Evolutionary conservation across 92 coral and sea anemone species (phyloP).

Genomic region (Umimayanthus chanpuru): DNA sequence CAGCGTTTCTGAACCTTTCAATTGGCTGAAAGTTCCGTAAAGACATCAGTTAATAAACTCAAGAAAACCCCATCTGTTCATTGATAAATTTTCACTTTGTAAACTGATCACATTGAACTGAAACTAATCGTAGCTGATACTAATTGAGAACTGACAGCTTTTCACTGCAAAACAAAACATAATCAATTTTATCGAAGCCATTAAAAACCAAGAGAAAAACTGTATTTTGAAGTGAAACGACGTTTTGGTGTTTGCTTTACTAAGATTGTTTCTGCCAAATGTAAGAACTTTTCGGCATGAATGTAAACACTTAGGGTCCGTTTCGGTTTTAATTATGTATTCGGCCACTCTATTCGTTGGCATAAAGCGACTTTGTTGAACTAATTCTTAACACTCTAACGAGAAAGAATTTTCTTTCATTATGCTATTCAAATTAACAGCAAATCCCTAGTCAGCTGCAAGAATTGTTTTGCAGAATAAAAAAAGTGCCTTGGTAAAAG

Average conservation of each 20-base stretch:
- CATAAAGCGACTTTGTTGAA: not conserved
- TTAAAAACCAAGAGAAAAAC: not conserved
- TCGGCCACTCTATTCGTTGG: not conserved
- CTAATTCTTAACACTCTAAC: not conserved
- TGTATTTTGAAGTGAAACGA: not conserved
- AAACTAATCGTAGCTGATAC: not conserved
- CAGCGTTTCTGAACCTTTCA: conserved; percentile 80
- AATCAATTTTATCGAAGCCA: too few relatives aligned
- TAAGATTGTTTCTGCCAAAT: not conserved
- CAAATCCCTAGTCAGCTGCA: too few relatives aligned
- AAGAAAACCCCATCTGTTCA: not conserved
- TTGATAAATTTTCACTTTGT: not conserved
- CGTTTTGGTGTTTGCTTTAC: not conserved
- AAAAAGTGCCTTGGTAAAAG: not conserved
- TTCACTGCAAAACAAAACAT: not conserved
- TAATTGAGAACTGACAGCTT: not conserved
- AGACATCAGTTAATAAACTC: conserved; percentile 2
- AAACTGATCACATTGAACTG: not conserved
- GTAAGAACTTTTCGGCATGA: not conserved
- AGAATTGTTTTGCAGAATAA: not conserved
- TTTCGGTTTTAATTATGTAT: not conserved
- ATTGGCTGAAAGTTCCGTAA: conserved; percentile 56
- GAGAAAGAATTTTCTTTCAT: not conserved
- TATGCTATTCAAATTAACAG: not conserved
- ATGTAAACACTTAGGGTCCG: not conserved